These are phyloP conservation scores for Sorex araneus DNA, from an alignment of 2,113 vertebrate species.

Conservation along the genomic window DNA sequence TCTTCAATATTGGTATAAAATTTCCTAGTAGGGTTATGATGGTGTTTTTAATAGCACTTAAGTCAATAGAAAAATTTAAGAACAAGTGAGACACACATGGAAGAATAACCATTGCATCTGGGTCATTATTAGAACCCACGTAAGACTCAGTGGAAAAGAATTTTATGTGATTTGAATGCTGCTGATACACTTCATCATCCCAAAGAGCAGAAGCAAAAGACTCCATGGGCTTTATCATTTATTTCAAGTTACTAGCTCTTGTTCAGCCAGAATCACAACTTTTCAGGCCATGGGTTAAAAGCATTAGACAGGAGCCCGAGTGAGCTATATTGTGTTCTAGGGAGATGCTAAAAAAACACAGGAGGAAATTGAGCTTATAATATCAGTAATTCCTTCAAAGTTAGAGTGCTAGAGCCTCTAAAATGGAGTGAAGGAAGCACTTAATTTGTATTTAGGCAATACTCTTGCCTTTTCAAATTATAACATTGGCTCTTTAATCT, in stretches of 20 bases:
- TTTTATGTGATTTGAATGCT: neutral
- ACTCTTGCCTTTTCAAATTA: conserved; percentile 56
- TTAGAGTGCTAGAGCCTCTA: conserved; percentile 3
- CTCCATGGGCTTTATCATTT: neutral
- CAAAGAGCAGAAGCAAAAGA: neutral
- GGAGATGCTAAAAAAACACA: neutral
- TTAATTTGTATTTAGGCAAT: conserved; percentile 38
- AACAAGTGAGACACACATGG: neutral
- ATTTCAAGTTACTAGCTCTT: neutral
- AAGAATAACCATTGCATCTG: neutral
- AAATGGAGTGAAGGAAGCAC: conserved; percentile 18
- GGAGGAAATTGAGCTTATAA: neutral
- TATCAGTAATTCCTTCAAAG: conserved; percentile 31
- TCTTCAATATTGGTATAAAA: neutral
- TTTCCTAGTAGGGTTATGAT: conserved; percentile 39
- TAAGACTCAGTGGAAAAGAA: neutral
- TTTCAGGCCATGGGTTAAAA: neutral
- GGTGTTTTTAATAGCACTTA: neutral
- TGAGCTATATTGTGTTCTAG: neutral
- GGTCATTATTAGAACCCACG: neutral
- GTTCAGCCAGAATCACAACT: neutral
- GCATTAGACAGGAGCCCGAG: neutral
- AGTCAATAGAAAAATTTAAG: conserved; percentile 1
- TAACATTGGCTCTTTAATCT: conserved; percentile 14
- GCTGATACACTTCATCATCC: neutral